Evolutionary conservation across 35 echinoderm and acorn worm species (phyloP), one percentile per base, ranked within the genome.

Genomic region (Apostichopus californicus): DNA sequence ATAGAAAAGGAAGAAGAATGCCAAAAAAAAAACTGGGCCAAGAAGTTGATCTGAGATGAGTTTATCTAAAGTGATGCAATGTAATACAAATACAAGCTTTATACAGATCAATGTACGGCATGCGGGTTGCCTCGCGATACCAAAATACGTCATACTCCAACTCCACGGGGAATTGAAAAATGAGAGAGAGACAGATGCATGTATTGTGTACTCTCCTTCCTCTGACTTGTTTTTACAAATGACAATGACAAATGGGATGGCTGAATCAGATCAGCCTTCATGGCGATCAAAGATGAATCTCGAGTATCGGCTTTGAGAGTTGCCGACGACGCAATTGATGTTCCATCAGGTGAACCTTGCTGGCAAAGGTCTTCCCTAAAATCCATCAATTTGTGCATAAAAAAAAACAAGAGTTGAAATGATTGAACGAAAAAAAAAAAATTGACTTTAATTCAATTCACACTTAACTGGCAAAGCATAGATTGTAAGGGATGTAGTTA

Each of bases 131-230:
- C 52, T 83, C 52, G 14, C 34, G 80, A 55, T n/a, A 83, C 80
- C 52, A 55, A 83, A n/a, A 83, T 55, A 83, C 80, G 80, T 83
- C 80, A 83, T 83, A 15, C 24, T 83, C 6, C 55, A 53, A 68
- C 53, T 83, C 80, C 80, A 8, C 80, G 55, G 80, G 34, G 80
- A 83, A 46, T 83, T 55, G 11, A 56, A 83, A 83, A 68, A 83
- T 17, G 17, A 46, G 79, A 46, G 34, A 46, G 34, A 46, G 34
- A 46, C 34, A 2, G 34, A 46, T 2, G 53, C 54, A 25, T 55
- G 55, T 13, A 55, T 83, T 83, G 80, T 83, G 80, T 83, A 83
- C 80, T 55, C 18, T 46, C 11, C 80, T 83, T 83, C 55, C 34
- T 55, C n/a, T 17, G 52, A 56, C 80, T 55, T 83, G 53, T 55